A percentile compares a stretch with the other conserved stretches of the same genome.
phyloP scores from a whole-genome alignment of 1,140 invertebrate genomes.

The Oedothorax gibbosus region DNA sequence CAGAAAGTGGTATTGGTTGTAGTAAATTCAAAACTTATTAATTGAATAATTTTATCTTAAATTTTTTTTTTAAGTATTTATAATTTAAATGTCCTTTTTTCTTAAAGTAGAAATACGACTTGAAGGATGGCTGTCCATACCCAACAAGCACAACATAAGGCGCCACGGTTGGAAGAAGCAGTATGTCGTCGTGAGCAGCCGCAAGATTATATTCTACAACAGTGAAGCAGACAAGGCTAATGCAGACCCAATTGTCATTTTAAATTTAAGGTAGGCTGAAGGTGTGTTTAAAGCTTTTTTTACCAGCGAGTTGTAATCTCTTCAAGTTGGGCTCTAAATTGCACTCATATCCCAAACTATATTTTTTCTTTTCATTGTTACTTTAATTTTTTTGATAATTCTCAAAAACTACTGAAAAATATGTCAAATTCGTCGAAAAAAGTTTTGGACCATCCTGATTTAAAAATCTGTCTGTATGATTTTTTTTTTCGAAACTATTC shows the following conservation, averaged over 20 bases:
- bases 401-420: no score
- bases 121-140: conserved; percentile 95
- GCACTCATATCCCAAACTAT: no score
- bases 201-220: conserved; percentile 98
- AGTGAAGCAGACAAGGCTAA: conserved; percentile 94
- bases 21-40: no score
- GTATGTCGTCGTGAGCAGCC: conserved; percentile 95
- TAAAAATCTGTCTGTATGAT: no score
- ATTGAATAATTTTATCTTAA: not conserved
- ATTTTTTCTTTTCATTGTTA: no score
- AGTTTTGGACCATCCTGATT: no score
- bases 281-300: not conserved
- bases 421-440: no score
- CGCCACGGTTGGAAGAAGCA: conserved; percentile 97
- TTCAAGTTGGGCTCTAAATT: no score
- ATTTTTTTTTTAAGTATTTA: not conserved
- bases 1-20: no score
- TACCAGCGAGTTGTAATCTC: not conserved
- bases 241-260: conserved; percentile 91
- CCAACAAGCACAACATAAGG: conserved; percentile 94
- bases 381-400: no score
- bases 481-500: no score
- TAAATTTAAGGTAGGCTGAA: conserved; percentile 88
- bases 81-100: conserved; percentile 36
- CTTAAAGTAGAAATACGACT: conserved; percentile 81